A percentile compares a stretch with the other conserved stretches of the same genome.
phyloP scores from a whole-genome alignment of 2,888 invertebrate species.

The Oxystoma pomonae region DNA sequence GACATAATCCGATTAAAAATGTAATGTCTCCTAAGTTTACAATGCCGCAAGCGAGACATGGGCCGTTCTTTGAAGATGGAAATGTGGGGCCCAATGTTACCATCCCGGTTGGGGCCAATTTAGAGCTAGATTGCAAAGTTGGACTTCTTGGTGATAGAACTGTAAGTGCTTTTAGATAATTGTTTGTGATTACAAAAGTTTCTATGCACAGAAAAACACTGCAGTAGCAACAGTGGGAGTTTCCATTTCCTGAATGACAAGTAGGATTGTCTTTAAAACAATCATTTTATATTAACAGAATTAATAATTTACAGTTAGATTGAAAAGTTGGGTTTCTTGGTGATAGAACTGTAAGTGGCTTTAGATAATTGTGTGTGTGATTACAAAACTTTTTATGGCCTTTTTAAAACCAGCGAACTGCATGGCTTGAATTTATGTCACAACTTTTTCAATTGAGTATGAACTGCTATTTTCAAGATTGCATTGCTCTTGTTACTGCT shows the following conservation, averaged over 20 bases:
- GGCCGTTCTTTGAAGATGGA: constrained; percentile 61
- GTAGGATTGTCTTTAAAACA: too few species aligned
- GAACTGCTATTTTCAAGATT: neutral
- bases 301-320: constrained; percentile 55
- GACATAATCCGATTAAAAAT: constrained; percentile 10
- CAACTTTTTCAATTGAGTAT: neutral
- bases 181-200: neutral
- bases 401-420: neutral
- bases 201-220: too few species aligned
- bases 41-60: constrained; percentile 46
- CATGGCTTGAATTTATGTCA: neutral
- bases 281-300: too few species aligned
- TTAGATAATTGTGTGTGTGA: too few species aligned
- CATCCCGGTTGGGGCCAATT: constrained; percentile 55
- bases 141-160: constrained; percentile 58
- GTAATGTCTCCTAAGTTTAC: constrained; percentile 46
- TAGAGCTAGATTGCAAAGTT: constrained; percentile 56
- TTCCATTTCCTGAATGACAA: too few species aligned
- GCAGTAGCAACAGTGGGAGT: too few species aligned
- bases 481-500: neutral
- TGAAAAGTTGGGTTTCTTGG: constrained; percentile 59
- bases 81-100: constrained; percentile 54
- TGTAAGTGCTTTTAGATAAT: constrained; percentile 44
- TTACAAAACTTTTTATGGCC: neutral
- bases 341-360: constrained; percentile 56